Percentiles rank a stretch among this genome's conserved stretches.
phyloP scores from a whole-genome alignment of 2,113 vertebrate species.

The Maccullochella peelii region DNA sequence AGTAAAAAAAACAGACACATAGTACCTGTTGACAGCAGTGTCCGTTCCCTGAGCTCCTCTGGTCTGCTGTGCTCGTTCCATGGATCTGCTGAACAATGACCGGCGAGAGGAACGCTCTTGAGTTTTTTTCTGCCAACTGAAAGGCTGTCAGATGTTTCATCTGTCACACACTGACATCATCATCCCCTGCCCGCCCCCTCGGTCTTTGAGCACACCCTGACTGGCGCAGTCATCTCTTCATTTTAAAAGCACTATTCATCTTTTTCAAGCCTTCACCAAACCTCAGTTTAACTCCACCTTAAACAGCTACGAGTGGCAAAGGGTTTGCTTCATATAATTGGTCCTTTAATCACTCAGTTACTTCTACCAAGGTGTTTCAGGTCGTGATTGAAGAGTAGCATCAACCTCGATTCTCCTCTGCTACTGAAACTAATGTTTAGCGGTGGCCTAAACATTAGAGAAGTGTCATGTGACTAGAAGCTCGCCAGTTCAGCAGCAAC shows the following conservation, averaged over 20 bases:
- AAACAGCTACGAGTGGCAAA: background rate
- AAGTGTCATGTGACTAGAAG: background rate
- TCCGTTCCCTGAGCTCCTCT: constrained; percentile 26
- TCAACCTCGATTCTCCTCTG: background rate
- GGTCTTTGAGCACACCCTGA: constrained; percentile 40
- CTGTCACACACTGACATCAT: constrained; percentile 74
- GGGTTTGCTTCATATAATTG: background rate
- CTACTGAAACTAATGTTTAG: background rate
- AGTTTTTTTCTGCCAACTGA: constrained; percentile 46
- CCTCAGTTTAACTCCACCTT: background rate
- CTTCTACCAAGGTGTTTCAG: background rate
- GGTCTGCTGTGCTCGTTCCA: constrained; percentile 38
- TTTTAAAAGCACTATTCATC: constrained; percentile 25
- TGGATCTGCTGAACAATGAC: constrained; percentile 62
- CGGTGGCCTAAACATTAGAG: background rate
- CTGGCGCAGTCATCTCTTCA: constrained; percentile 34
- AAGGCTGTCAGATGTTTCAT: constrained; percentile 71
- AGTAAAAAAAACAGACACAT: background rate
- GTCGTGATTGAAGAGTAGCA: background rate
- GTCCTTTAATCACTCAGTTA: background rate
- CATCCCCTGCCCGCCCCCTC: constrained; percentile 51
- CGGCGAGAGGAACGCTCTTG: constrained; percentile 52
- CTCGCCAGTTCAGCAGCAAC: background rate
- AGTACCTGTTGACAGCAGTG: constrained; percentile 36
- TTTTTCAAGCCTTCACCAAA: constrained; percentile 20